Evolutionary conservation across 1,140 invertebrate species (phyloP).

Genomic region (Venturia canescens): DNA sequence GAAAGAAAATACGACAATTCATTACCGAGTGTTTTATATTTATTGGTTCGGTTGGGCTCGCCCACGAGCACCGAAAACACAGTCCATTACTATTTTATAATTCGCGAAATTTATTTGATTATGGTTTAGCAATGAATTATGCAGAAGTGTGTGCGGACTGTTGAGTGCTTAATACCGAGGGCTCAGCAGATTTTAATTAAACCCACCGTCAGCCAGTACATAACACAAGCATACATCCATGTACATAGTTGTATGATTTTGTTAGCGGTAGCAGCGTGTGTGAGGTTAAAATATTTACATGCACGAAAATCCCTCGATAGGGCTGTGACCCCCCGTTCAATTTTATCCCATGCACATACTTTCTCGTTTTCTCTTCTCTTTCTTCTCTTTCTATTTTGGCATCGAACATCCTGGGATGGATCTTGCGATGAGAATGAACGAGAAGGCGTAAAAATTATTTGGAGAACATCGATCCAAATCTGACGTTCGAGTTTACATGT

Average conservation of each 20-base stretch:
- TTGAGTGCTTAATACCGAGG: conserved; percentile 10
- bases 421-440: too few relatives aligned
- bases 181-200: not conserved
- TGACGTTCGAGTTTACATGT: too few relatives aligned
- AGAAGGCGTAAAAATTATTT: too few relatives aligned
- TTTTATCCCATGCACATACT: too few relatives aligned
- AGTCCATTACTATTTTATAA: not conserved
- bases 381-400: too few relatives aligned
- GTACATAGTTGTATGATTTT: not conserved
- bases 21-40: conserved; percentile 2
- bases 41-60: not conserved
- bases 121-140: conserved; percentile 15
- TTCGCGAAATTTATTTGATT: conserved; percentile 12
- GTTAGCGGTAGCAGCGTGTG: not conserved
- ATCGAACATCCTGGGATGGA: too few relatives aligned
- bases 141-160: conserved; percentile 10
- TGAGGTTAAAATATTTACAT: not conserved
- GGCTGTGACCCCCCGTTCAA: too few relatives aligned
- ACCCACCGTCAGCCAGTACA: not conserved
- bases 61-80: not conserved
- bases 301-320: too few relatives aligned
- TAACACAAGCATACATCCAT: not conserved
- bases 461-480: too few relatives aligned
- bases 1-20: not conserved
- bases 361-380: too few relatives aligned